These are phyloP conservation scores for Marmota monax DNA, from an alignment of 2,113 vertebrate species.

Conservation along the genomic window DNA sequence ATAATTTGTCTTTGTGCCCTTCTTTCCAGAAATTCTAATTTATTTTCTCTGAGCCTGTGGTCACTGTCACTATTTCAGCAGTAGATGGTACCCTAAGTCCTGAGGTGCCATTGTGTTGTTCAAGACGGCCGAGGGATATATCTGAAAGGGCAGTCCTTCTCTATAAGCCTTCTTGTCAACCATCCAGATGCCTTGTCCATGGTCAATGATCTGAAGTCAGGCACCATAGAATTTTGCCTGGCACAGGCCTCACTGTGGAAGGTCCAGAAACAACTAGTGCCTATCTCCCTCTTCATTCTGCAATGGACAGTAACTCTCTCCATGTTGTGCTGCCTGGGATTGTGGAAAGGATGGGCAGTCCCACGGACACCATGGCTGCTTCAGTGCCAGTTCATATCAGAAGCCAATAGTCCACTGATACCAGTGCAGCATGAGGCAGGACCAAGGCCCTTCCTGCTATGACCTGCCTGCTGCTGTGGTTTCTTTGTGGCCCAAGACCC, in stretches of 20 bases:
- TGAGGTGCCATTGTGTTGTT: background rate
- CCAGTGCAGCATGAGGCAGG: background rate
- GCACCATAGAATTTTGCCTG: background rate
- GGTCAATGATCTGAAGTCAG: background rate
- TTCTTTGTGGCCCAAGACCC: background rate
- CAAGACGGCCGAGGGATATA: no score
- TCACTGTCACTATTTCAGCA: background rate
- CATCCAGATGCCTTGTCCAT: no score
- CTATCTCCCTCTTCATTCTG: background rate
- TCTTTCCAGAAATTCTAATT: background rate
- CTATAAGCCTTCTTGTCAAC: background rate
- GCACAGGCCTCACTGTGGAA: background rate
- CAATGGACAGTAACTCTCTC: background rate
- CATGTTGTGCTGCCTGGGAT: background rate
- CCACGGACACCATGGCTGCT: background rate
- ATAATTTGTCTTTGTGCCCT: background rate
- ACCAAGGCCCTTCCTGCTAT: background rate
- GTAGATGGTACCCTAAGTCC: no score
- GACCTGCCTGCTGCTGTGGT: background rate
- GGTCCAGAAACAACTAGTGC: background rate
- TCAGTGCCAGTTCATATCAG: background rate
- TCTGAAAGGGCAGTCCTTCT: background rate
- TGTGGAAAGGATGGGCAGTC: background rate
- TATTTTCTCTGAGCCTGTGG: background rate
- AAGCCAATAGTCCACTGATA: background rate